Evolutionary conservation across 2,797 vertebrate genomes (phyloP).

Genomic region (Babyrousa celebensis): DNA sequence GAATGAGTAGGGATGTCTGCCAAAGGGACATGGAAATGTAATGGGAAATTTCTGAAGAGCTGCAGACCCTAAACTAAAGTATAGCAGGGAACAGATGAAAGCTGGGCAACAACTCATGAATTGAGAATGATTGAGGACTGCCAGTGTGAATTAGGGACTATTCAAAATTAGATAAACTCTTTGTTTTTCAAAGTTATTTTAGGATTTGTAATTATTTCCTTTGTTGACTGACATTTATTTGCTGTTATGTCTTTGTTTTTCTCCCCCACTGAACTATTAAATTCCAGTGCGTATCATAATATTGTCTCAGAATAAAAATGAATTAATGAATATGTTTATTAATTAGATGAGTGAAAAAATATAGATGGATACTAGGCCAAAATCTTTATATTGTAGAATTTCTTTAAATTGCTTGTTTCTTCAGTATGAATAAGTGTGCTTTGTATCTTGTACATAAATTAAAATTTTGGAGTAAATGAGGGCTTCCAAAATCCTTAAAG

Average conservation of each 20-base stretch:
- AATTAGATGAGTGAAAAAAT: constrained; percentile 48
- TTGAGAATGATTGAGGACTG: background rate
- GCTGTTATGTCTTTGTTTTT: background rate
- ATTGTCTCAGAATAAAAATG: constrained; percentile 16
- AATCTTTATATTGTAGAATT: constrained; percentile 37
- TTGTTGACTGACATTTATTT: background rate
- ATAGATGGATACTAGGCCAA: background rate
- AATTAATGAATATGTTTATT: constrained; percentile 12
- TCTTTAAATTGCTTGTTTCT: constrained; percentile 2
- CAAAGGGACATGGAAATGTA: background rate
- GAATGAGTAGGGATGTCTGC: constrained; percentile 60
- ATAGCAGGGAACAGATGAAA: background rate
- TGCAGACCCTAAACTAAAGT: background rate
- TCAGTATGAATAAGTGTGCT: background rate
- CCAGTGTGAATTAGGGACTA: background rate
- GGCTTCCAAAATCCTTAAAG: constrained; percentile 40
- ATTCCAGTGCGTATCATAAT: background rate
- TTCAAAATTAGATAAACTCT: constrained; percentile 26
- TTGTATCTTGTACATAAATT: background rate
- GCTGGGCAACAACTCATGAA: background rate
- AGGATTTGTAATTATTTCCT: constrained; percentile 24
- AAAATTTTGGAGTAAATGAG: constrained; percentile 10
- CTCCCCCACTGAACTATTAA: background rate
- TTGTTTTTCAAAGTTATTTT: constrained; percentile 13
- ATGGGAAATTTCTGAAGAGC: background rate